These are phyloP conservation scores for Chloroceryle aenea DNA, from an alignment of 2,113 vertebrate species.

Conservation along the genomic window DNA sequence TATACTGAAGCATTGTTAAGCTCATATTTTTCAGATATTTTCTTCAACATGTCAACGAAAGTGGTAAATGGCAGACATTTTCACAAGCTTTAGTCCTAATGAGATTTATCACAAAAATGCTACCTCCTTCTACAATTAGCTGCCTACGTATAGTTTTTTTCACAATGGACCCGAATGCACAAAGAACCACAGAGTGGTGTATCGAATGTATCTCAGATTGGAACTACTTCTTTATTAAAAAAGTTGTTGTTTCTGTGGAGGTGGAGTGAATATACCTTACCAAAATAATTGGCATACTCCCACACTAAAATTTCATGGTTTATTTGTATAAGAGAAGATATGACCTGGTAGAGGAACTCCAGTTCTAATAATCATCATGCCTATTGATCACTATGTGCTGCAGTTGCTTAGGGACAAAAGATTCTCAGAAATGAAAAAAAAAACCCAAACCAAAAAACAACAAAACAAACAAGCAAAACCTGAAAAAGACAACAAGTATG, in stretches of 20 bases:
- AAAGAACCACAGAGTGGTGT: background rate
- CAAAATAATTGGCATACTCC: background rate
- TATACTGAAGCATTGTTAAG: background rate
- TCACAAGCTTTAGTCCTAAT: background rate
- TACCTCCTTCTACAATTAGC: conserved; percentile 2
- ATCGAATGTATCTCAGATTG: background rate
- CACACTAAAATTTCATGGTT: background rate
- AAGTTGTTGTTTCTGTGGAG: background rate
- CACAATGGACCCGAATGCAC: background rate
- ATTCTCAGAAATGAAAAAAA: background rate
- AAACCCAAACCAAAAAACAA: background rate
- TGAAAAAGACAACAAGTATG: fast-evolving
- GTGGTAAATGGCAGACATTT: background rate
- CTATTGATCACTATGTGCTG: background rate
- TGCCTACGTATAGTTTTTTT: background rate
- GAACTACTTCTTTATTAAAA: background rate
- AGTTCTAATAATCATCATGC: background rate
- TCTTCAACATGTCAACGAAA: background rate
- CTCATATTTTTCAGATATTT: conserved; percentile 24
- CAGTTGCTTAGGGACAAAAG: background rate
- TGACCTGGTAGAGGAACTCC: background rate
- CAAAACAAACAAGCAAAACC: background rate
- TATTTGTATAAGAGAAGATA: background rate
- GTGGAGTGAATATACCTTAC: background rate
- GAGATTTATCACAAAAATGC: background rate